A percentile compares a stretch with the other conserved stretches of the same genome.
Evolutionary conservation across 1,140 invertebrate genomes (phyloP).

Genomic region (Melipona quadrifasciata): DNA sequence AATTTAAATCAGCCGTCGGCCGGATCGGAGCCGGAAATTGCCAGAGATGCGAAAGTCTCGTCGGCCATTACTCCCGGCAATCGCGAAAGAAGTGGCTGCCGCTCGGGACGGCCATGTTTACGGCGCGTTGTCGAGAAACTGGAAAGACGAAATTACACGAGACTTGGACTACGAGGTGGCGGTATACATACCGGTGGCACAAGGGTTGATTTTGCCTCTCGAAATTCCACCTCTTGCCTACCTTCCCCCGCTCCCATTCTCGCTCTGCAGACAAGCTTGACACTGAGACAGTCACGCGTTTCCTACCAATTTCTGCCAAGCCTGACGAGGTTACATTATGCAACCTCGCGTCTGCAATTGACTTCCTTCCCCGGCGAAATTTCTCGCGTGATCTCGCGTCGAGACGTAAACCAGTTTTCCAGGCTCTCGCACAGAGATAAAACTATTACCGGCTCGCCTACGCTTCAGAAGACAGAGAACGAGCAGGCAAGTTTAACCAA

Average conservation of each 20-base stretch:
- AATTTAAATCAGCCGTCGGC: slow-evolving; percentile 21
- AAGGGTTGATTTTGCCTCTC: slow-evolving; percentile 49
- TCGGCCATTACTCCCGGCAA: slow-evolving; percentile 35
- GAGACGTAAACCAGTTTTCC: neutral
- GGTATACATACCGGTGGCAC: neutral
- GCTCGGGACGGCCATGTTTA: slow-evolving; percentile 33
- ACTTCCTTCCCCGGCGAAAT: neutral
- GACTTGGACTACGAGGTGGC: slow-evolving; percentile 42
- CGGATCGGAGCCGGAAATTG: slow-evolving; percentile 19
- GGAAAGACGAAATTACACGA: slow-evolving; percentile 45
- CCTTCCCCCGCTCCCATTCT: no score
- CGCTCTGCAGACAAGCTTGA: slow-evolving; percentile 48
- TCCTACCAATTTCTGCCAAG: neutral
- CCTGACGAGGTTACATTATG: slow-evolving; percentile 3
- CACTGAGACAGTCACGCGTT: slow-evolving; percentile 34
- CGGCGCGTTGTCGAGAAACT: slow-evolving; percentile 12
- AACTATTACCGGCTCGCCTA: no score
- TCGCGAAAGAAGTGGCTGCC: slow-evolving; percentile 37
- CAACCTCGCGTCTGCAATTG: neutral
- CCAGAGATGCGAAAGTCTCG: slow-evolving; percentile 10
- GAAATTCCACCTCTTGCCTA: slow-evolving; percentile 48
- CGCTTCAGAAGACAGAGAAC: neutral
- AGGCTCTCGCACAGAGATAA: no score
- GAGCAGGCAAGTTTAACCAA: neutral
- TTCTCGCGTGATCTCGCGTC: neutral